Percentiles rank a stretch among this genome's conserved stretches.
Evolutionary conservation across 2,888 invertebrate species (phyloP).

Genomic region (Buathra laborator): DNA sequence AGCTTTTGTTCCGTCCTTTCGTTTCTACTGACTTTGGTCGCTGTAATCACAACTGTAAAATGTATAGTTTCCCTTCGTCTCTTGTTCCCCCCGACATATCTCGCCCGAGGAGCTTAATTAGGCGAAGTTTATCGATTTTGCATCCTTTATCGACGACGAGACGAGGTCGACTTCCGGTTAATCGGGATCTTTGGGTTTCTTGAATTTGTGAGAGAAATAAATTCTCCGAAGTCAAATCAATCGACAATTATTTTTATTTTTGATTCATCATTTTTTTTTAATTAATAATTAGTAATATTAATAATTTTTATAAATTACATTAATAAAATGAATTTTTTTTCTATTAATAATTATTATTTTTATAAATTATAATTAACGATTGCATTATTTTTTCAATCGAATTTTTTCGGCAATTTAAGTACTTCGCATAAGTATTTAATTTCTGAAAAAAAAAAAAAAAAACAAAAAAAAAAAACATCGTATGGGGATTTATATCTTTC

Average conservation of each 20-base stretch:
- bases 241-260: too few species aligned
- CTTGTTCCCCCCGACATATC: slow-evolving; percentile 27
- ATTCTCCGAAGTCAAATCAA: neutral
- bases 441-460: neutral
- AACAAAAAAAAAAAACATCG: neutral
- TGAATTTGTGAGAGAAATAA: neutral
- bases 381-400: too few species aligned
- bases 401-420: too few species aligned
- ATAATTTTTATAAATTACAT: too few species aligned
- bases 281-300: too few species aligned
- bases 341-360: too few species aligned
- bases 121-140: slow-evolving; percentile 47
- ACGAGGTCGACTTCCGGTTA: neutral
- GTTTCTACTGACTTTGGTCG: neutral
- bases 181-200: neutral
- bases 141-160: slow-evolving; percentile 14
- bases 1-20: slow-evolving; percentile 1
- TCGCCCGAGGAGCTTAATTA: slow-evolving; percentile 44
- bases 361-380: too few species aligned
- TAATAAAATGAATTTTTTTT: too few species aligned
- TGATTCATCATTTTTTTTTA: too few species aligned
- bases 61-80: slow-evolving; percentile 21
- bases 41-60: slow-evolving; percentile 15
- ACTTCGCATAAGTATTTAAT: too few species aligned
- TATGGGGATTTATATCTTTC: neutral